These are phyloP conservation scores for Rhagonycha fulva DNA, from an alignment of 2,888 invertebrate genomes.

Conservation along the genomic window DNA sequence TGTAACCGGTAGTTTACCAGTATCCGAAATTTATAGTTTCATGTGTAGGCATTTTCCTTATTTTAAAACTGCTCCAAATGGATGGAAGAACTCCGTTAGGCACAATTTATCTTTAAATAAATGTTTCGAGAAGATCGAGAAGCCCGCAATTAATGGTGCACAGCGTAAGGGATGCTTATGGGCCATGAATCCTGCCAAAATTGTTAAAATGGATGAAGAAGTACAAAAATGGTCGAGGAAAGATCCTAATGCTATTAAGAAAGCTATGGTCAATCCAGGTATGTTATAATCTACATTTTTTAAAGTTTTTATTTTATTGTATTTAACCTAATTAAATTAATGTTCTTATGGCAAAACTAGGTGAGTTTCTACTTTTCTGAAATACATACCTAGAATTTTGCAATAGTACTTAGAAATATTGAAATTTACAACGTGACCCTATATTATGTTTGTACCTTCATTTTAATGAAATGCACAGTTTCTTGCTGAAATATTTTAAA, in stretches of 20 bases:
- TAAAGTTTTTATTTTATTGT: neutral
- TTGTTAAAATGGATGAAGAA: conserved; percentile 97
- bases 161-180: conserved; percentile 91
- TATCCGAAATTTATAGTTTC: conserved; percentile 97
- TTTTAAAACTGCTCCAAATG: conserved; percentile 96
- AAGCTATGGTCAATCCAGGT: conserved; percentile 94
- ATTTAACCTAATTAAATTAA: neutral
- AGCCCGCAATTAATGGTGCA: conserved; percentile 85
- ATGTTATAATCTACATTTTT: conserved; percentile 31
- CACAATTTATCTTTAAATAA: conserved; percentile 97
- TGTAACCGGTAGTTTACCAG: conserved; percentile 89
- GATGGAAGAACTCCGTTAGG: conserved; percentile 98
- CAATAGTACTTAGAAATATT: too few species aligned
- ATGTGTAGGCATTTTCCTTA: conserved; percentile 99
- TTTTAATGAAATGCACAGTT: too few species aligned
- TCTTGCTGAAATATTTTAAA: too few species aligned
- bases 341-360: neutral
- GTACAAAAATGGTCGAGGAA: conserved; percentile 97
- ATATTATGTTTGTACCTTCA: too few species aligned
- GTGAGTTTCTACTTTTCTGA: neutral
- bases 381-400: too few species aligned
- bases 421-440: too few species aligned
- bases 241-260: conserved; percentile 89
- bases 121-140: conserved; percentile 98
- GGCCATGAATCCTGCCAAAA: conserved; percentile 95